Evolutionary conservation across 2,888 invertebrate species (phyloP).

Genomic region (Adineta ricciae): DNA sequence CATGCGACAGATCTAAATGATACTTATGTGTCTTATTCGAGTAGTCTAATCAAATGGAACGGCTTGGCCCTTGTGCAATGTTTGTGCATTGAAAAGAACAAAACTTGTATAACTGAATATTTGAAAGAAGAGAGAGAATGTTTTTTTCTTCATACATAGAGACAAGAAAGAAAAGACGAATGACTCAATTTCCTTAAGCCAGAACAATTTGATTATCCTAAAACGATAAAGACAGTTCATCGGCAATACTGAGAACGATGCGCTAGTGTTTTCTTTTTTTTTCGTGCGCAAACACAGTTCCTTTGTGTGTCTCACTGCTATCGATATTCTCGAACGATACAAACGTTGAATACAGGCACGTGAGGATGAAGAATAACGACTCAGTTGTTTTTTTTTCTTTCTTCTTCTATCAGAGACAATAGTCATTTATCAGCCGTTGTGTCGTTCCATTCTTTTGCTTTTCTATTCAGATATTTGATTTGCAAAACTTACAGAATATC

Average conservation of each 20-base stretch:
- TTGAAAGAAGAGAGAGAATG: neutral
- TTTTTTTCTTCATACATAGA: neutral
- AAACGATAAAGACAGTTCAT: neutral
- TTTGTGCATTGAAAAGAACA: too few relatives aligned
- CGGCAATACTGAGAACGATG: neutral
- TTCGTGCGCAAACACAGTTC: neutral
- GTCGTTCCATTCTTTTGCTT: neutral
- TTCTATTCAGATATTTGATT: neutral
- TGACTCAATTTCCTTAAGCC: neutral
- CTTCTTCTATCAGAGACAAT: neutral
- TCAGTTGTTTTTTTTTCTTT: neutral
- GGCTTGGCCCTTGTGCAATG: neutral
- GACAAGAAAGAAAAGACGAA: neutral
- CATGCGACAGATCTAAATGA: neutral
- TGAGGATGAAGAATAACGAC: neutral
- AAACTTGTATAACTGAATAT: neutral
- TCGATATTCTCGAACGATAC: neutral
- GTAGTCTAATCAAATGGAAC: neutral
- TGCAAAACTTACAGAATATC: neutral
- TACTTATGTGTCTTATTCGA: neutral
- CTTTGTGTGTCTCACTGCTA: neutral
- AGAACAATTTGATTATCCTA: neutral
- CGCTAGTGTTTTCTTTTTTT: neutral
- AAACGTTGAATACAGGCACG: neutral
- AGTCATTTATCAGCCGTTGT: neutral